Percentiles rank a stretch among this genome's conserved stretches.
phyloP scores from a whole-genome alignment of 2,797 vertebrate species.

The Neomorphus geoffroyi region DNA sequence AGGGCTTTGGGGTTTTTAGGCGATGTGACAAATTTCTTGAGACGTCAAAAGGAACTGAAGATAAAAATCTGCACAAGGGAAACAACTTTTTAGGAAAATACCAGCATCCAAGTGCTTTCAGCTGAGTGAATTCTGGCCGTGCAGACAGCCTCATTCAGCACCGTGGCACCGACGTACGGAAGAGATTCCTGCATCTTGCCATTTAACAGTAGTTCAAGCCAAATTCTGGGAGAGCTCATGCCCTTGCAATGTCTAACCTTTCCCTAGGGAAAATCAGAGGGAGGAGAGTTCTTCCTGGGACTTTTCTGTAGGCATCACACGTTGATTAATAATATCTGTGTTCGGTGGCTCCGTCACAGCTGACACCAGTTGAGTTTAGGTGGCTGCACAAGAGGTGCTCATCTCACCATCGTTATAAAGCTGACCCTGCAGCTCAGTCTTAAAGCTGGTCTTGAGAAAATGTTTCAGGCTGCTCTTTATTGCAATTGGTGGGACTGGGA shows the following conservation, averaged over 20 bases:
- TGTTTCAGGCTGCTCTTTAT: accelerated
- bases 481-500: accelerated
- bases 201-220: background rate
- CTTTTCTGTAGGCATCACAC: accelerated
- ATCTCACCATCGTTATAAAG: accelerated
- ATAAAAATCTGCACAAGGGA: background rate
- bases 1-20: background rate
- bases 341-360: background rate
- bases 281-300: background rate
- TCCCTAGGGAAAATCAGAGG: background rate
- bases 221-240: background rate
- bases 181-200: background rate
- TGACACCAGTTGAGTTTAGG: background rate
- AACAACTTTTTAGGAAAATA: background rate
- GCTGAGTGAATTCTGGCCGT: background rate
- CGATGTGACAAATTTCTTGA: background rate
- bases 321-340: background rate
- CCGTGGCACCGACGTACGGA: background rate
- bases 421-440: background rate
- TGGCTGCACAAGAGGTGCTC: background rate
- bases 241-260: background rate
- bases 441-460: accelerated
- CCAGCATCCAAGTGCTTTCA: background rate
- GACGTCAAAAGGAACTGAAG: background rate
- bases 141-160: background rate